Evolutionary conservation across 2,113 vertebrate genomes (phyloP).

Genomic region (Thamnophis sirtalis): DNA sequence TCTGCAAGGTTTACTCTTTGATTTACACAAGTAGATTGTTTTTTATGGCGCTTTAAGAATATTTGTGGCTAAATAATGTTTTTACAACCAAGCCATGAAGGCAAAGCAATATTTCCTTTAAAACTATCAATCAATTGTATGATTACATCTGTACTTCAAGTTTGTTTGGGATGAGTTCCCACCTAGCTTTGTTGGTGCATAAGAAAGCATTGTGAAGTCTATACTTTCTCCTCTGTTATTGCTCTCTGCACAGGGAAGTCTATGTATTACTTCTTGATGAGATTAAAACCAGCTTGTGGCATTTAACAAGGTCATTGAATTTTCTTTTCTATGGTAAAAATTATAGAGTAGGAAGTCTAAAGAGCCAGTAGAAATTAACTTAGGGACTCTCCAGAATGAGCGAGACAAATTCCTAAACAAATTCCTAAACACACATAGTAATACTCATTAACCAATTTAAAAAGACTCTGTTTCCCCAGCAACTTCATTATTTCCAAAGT

Average conservation of each 20-base stretch:
- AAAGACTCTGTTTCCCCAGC: neutral
- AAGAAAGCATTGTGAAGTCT: conserved; percentile 16
- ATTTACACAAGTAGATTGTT: conserved; percentile 51
- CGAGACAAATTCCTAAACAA: neutral
- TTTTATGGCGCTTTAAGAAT: conserved; percentile 61
- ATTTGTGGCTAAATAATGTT: conserved; percentile 62
- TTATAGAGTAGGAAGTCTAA: neutral
- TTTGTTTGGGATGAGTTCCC: conserved; percentile 29
- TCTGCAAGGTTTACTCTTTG: conserved; percentile 58
- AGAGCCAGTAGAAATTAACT: neutral
- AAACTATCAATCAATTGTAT: conserved; percentile 33
- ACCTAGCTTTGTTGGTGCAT: neutral
- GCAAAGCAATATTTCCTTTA: conserved; percentile 54
- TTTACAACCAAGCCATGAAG: conserved; percentile 48
- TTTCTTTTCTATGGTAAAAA: neutral
- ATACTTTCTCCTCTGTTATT: conserved; percentile 8
- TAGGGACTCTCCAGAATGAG: neutral
- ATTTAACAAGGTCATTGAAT: conserved; percentile 5
- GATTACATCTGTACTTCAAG: conserved; percentile 45
- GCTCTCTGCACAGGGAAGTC: neutral
- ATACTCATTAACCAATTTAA: neutral
- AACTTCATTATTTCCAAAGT: neutral
- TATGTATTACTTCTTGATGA: neutral
- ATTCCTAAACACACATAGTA: neutral
- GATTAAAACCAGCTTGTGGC: neutral